Conservation (phyloP, 2,888 invertebrate species). For the Drosophila anceps region DNA sequence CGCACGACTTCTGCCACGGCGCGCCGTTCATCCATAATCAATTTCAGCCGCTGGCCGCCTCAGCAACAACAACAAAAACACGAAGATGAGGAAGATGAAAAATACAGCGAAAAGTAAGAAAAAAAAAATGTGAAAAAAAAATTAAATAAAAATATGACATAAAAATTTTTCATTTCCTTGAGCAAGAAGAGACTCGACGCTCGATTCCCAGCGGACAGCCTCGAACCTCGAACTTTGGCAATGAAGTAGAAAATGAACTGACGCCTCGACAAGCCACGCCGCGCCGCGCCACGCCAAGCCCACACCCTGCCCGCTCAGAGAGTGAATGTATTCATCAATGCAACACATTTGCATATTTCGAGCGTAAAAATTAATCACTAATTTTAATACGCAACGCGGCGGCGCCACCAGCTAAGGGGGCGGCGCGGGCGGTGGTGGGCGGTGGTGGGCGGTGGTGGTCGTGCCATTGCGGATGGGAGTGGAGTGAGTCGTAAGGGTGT, state of each 20-base stretch:
- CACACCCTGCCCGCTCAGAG: constrained; percentile 16
- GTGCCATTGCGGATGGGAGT: neutral
- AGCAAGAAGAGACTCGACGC: constrained; percentile 46
- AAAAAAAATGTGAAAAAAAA: constrained; percentile 53
- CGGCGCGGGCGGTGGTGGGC: neutral
- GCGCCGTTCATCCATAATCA: constrained; percentile 82
- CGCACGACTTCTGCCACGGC: constrained; percentile 22
- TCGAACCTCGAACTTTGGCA: constrained; percentile 64
- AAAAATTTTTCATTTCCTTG: constrained; percentile 82
- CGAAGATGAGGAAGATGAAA: neutral
- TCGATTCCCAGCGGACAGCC: constrained; percentile 75
- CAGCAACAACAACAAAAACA: neutral
- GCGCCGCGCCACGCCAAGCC: too few species aligned
- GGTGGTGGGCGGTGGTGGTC: neutral
- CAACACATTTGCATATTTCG: constrained; percentile 83
- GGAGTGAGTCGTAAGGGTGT: constrained; percentile 11
- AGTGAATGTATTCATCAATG: constrained; percentile 83
- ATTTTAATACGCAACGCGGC: constrained; percentile 81
- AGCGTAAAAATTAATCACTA: constrained; percentile 85
- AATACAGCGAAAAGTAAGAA: constrained; percentile 18
- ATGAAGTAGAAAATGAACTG: constrained; percentile 82
- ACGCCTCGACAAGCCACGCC: constrained; percentile 57
- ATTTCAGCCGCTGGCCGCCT: constrained; percentile 81
- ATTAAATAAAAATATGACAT: constrained; percentile 79
- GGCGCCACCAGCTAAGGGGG: constrained; percentile 31